Evolutionary conservation across 2,888 invertebrate genomes (phyloP).

Genomic region (Hemistola chrysoprasaria): DNA sequence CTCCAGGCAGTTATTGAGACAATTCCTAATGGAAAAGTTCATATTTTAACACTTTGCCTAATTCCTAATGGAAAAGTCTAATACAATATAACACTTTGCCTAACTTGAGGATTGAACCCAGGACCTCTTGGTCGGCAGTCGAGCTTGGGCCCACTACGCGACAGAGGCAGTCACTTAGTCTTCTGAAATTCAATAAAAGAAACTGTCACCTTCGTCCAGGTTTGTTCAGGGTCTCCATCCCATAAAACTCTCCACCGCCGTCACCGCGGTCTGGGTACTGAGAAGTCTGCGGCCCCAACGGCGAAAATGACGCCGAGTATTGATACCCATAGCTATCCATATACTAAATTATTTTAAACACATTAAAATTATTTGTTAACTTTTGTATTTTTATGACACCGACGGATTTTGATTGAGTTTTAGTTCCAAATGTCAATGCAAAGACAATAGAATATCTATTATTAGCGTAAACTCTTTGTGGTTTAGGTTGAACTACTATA

Average conservation of each 20-base stretch:
- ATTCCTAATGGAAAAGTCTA: no score
- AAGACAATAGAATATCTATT: neutral
- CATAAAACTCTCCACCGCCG: conserved; percentile 66
- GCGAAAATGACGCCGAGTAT: conserved; percentile 49
- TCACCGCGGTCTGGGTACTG: conserved; percentile 67
- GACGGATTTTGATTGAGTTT: conserved; percentile 35
- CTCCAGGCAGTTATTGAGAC: no score
- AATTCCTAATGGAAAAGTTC: no score
- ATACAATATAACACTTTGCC: no score
- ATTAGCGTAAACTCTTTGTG: conserved; percentile 1
- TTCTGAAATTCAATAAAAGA: no score
- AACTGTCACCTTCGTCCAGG: conserved; percentile 39
- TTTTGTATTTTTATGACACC: conserved; percentile 30
- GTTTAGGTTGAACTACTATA: no score
- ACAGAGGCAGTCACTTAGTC: no score
- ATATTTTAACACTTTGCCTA: no score
- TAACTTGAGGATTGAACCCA: no score
- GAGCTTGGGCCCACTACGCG: no score
- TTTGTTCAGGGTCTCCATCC: conserved; percentile 46
- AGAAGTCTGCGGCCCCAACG: conserved; percentile 41
- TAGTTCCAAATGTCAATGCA: conserved; percentile 3
- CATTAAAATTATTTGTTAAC: conserved; percentile 30
- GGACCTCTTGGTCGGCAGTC: no score
- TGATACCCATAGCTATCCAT: conserved; percentile 66
- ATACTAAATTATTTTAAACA: conserved; percentile 25